Evolutionary conservation across 2,797 vertebrate species (phyloP).

Genomic region (Bryconaethiops microstoma): DNA sequence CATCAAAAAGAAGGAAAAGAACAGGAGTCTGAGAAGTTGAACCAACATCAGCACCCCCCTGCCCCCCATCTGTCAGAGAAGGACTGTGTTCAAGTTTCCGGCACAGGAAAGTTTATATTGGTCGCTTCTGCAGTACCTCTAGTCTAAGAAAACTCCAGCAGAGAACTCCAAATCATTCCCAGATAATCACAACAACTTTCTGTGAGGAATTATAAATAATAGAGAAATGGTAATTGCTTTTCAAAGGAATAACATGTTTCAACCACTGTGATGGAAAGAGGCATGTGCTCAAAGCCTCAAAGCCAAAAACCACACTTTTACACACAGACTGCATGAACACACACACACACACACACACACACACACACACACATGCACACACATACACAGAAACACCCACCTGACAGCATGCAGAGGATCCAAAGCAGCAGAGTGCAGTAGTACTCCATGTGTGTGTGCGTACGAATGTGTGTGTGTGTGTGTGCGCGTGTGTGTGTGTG

Average conservation of each 20-base stretch:
- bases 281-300: neutral
- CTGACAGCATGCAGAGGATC: constrained; percentile 82
- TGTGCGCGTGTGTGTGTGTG: constrained; percentile 57
- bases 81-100: constrained; percentile 34
- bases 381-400: constrained; percentile 74
- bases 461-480: constrained; percentile 59
- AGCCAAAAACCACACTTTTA: neutral
- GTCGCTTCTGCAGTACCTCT: constrained; percentile 10
- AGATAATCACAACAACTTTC: neutral
- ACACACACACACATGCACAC: constrained; percentile 2
- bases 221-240: neutral
- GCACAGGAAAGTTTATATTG: constrained; percentile 33
- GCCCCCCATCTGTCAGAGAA: constrained; percentile 43
- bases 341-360: neutral
- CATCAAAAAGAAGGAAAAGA: constrained; percentile 51
- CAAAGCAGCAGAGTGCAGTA: constrained; percentile 86
- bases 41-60: constrained; percentile 55
- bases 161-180: neutral
- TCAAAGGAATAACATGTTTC: neutral
- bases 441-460: constrained; percentile 84
- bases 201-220: neutral
- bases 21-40: constrained; percentile 36
- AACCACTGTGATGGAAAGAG: neutral
- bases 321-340: constrained; percentile 14
- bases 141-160: constrained; percentile 3